Evolutionary conservation across 64 coral and sea anemone genomes (phyloP).

Genomic region (Pocillopora verrucosa): DNA sequence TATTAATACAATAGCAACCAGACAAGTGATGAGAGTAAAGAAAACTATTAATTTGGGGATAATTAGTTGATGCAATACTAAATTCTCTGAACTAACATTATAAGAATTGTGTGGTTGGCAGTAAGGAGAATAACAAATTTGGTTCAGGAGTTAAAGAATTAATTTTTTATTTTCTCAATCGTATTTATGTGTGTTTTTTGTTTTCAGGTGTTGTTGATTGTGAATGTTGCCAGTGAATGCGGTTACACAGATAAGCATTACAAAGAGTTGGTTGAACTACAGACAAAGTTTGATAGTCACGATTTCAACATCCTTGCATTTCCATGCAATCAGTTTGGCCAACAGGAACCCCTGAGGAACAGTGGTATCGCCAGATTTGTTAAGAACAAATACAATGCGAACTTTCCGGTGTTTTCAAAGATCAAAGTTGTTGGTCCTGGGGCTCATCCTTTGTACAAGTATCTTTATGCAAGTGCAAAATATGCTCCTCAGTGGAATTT

Average conservation of each 20-base stretch:
- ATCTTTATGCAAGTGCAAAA: constrained; percentile 16
- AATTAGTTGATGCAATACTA: too few species aligned
- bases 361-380: constrained; percentile 73
- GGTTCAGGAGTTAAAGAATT: too few species aligned
- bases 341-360: constrained; percentile 89
- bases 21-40: too few species aligned
- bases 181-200: neutral
- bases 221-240: constrained; percentile 98
- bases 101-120: too few species aligned
- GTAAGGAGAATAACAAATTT: too few species aligned
- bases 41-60: too few species aligned
- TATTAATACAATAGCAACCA: too few species aligned
- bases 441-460: constrained; percentile 84
- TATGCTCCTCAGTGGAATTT: constrained; percentile 87
- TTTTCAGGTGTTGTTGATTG: constrained; percentile 77
- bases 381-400: constrained; percentile 67
- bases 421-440: constrained; percentile 74
- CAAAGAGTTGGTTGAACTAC: constrained; percentile 84
- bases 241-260: constrained; percentile 93
- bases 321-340: constrained; percentile 95
- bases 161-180: neutral
- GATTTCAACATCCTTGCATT: constrained; percentile 91
- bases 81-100: too few species aligned
- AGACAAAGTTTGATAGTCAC: constrained; percentile 46
- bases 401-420: constrained; percentile 94